Conservation (phyloP, 2,888 invertebrate genomes). For the Tetragnatha montana region DNA sequence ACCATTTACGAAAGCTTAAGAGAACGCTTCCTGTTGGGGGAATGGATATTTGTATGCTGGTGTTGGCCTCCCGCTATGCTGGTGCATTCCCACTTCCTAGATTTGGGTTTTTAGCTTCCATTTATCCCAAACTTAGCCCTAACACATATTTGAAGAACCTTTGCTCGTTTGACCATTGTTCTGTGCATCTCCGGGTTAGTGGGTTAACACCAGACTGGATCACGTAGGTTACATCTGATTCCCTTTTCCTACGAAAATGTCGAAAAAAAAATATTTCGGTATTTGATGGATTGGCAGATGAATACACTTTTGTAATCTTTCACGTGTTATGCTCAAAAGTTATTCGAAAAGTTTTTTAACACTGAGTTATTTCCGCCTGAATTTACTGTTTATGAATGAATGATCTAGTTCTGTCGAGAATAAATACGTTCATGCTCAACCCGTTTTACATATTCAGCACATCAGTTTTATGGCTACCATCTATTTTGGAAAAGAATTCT, state of each 20-base stretch:
- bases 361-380: too few species aligned
- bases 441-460: too few species aligned
- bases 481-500: too few species aligned
- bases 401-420: too few species aligned
- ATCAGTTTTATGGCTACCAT: too few species aligned
- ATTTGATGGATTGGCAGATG: not conserved
- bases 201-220: conserved; percentile 18
- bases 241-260: not conserved
- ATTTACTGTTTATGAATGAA: too few species aligned
- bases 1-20: not conserved
- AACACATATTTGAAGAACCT: not conserved
- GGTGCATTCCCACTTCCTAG: conserved; percentile 9
- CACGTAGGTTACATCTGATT: not conserved
- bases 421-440: too few species aligned
- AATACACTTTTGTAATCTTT: too few species aligned
- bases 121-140: not conserved
- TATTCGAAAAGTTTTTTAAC: too few species aligned
- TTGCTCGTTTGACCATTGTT: conserved; percentile 31
- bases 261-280: not conserved
- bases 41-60: not conserved
- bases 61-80: not conserved
- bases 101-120: conserved; percentile 8
- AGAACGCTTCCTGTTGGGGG: not conserved
- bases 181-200: conserved; percentile 28
- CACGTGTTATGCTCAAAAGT: too few species aligned